Conservation (phyloP, 2,797 vertebrate genomes). For the Rhynchotus rufescens region DNA sequence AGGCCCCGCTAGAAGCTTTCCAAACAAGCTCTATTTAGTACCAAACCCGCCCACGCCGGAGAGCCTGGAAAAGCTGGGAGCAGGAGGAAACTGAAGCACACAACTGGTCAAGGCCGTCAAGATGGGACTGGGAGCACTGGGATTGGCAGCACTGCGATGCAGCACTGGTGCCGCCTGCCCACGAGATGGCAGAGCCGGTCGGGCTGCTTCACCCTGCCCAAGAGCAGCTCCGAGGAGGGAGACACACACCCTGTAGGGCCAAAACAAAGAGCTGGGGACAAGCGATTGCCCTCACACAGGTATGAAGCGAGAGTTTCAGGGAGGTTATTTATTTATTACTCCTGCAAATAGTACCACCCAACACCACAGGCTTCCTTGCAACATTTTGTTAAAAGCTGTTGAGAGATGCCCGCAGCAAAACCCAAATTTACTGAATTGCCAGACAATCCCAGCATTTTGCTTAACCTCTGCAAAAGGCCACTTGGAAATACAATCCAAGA, state of each 20-base stretch:
- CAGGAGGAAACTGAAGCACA: not conserved
- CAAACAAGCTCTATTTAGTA: not conserved
- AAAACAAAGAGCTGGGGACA: not conserved
- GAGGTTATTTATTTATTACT: not conserved
- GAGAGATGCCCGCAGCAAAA: not conserved
- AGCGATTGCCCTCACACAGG: not conserved
- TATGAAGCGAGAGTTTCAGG: not conserved
- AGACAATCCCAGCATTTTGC: not conserved
- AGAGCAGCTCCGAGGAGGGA: not conserved
- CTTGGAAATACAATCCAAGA: not conserved
- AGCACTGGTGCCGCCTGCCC: not conserved
- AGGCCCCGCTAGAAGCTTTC: not conserved
- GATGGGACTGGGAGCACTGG: too few relatives aligned
- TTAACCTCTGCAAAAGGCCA: not conserved
- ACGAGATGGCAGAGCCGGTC: conserved; percentile 53
- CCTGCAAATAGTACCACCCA: not conserved
- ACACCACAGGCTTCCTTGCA: not conserved
- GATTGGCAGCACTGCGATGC: too few relatives aligned
- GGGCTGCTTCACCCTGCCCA: accelerated
- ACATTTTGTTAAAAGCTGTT: not conserved
- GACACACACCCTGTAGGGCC: not conserved
- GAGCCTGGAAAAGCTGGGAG: not conserved
- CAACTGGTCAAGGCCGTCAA: not conserved
- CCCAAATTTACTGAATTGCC: not conserved
- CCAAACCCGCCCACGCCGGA: not conserved